Conservation (phyloP, 2,113 vertebrate genomes). For the Daboia siamensis region DNA sequence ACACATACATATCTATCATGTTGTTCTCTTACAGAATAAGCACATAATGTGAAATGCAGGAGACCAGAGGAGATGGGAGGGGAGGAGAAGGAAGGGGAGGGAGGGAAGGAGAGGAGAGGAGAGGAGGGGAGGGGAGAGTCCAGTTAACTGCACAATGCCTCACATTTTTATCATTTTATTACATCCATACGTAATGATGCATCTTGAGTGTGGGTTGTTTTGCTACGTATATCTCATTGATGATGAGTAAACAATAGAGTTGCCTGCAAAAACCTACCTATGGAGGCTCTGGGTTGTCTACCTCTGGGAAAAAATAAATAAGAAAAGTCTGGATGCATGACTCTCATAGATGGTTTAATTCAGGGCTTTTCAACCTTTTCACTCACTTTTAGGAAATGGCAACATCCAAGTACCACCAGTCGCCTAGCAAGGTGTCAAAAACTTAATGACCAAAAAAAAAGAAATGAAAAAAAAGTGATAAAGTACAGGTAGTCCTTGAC, state of each 20-base stretch:
- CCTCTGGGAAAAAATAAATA: background rate
- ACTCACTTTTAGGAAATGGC: no score
- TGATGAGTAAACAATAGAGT: background rate
- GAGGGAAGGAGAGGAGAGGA: rapidly evolving
- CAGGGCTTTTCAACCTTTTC: no score
- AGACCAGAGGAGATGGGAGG: background rate
- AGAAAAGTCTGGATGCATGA: background rate
- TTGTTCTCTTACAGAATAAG: background rate
- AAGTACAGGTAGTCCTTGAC: no score
- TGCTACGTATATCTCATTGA: background rate
- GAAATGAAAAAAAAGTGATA: no score
- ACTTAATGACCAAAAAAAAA: no score
- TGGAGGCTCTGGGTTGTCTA: background rate
- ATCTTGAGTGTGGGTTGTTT: background rate
- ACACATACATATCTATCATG: background rate
- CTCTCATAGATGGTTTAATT: background rate
- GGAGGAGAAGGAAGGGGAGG: no score
- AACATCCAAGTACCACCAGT: no score
- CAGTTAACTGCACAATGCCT: background rate
- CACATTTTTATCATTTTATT: background rate
- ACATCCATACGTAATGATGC: background rate
- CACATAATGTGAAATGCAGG: background rate
- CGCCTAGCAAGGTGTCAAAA: no score
- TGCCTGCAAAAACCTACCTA: background rate
- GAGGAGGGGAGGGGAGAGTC: background rate